Evolutionary conservation across 2,888 invertebrate genomes (phyloP), one percentile per base, ranked within the genome.

Genomic region (Drosophila formosana): DNA sequence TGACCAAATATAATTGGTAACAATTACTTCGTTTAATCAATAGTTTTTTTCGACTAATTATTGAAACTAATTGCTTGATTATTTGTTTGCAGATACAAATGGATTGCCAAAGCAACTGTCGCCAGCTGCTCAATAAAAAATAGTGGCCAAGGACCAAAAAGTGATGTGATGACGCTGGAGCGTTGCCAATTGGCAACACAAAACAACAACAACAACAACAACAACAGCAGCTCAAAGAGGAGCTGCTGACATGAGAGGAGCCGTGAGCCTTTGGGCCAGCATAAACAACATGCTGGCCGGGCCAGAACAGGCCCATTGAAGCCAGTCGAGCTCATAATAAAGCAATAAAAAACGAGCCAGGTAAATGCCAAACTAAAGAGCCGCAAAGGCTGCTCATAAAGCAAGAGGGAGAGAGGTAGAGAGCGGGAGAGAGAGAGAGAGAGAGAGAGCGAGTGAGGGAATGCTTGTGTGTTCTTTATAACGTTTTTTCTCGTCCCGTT

Each of bases 341-440:
- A 84, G 87, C 84, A 89, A 84, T 84, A 84, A 84, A 88, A 85
- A 75, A 72, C 57, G 45, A 58, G 67, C 52, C 62, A 81, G 66
- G 82, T 68, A 73, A 81, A 82, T 73, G 78, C 67, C 66, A 64
- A 66, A 62, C 84, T 82, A 70, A 88, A 75, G 70, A 80, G 83
- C 87, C 82, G 67, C 82, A 82, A 82, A 77, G 72, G 66, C 70
- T 70, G 66, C 76, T 76, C 66, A 63, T 49, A 64, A 45, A 23
- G 6, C 23, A 7, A 25, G 28, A 28, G 39, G 8, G 53, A 23
- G 30, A 8, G 18, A 45, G 43, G 25, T 25, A 45, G 9, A 9
- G 28, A 41, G 28, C 1, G 1, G n/a, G 26, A 9, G 1, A 18
- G 18, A 18, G 45, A 45, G 9, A 9, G 28, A 41, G 28, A 18